Evolutionary conservation across 2,797 vertebrate species (phyloP).

Genomic region (Vultur gryphus): DNA sequence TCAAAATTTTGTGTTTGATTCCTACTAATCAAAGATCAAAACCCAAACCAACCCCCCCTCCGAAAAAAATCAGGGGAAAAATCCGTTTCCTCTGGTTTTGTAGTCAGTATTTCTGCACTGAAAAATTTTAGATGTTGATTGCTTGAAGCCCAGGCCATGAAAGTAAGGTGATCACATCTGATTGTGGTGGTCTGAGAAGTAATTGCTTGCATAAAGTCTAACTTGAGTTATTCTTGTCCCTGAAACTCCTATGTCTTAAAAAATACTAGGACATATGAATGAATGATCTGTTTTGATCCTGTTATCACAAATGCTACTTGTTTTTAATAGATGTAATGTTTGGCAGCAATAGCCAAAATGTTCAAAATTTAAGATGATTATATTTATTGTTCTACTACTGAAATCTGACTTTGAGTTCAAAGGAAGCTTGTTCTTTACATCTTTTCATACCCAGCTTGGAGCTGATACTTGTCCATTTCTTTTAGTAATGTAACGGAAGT

Average conservation of each 20-base stretch:
- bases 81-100: neutral
- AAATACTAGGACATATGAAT: neutral
- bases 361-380: neutral
- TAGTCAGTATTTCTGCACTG: neutral
- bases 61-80: neutral
- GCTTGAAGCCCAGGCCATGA: neutral
- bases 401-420: neutral
- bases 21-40: neutral
- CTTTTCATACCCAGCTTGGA: neutral
- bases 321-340: neutral
- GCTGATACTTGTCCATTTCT: neutral
- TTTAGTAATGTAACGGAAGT: neutral
- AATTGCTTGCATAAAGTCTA: neutral
- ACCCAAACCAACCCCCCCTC: accelerated
- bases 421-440: neutral
- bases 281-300: neutral
- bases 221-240: neutral
- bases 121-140: neutral
- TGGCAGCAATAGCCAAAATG: neutral
- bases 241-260: neutral
- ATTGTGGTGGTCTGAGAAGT: neutral
- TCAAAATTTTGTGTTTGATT: neutral
- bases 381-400: neutral
- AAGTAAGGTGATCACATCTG: neutral
- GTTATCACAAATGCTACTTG: neutral